phyloP scores from a whole-genome alignment of 2,797 vertebrate species.

The Artibeus jamaicensis region DNA sequence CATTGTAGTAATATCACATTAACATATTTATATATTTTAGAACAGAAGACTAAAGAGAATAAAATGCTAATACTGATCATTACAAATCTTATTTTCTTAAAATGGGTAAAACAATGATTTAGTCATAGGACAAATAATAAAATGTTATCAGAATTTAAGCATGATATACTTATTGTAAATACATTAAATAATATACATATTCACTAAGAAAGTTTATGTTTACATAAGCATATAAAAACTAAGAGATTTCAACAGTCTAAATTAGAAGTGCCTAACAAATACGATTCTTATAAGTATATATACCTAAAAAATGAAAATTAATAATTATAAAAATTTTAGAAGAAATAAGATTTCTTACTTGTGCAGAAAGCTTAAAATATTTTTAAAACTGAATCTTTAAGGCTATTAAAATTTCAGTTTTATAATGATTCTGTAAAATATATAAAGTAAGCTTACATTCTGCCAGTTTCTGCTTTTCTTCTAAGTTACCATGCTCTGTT shows the following conservation, averaged over 20 bases:
- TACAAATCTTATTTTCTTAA: constrained; percentile 57
- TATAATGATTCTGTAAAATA: constrained; percentile 48
- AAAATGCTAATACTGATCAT: constrained; percentile 26
- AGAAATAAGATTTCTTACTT: constrained; percentile 21
- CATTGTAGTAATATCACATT: neutral
- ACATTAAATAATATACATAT: constrained; percentile 45
- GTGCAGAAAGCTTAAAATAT: constrained; percentile 53
- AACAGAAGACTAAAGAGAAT: constrained; percentile 18
- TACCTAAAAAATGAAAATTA: constrained; percentile 22
- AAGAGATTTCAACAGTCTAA: constrained; percentile 22
- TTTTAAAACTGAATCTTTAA: constrained; percentile 50
- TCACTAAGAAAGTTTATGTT: constrained; percentile 30
- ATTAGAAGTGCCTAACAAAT: constrained; percentile 39
- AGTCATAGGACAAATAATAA: constrained; percentile 31
- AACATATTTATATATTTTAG: neutral
- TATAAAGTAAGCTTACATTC: constrained; percentile 87
- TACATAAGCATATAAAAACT: constrained; percentile 16
- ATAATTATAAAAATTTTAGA: constrained; percentile 31
- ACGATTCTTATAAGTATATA: constrained; percentile 26
- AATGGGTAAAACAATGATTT: constrained; percentile 34
- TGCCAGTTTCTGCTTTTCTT: constrained; percentile 89
- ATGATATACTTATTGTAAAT: constrained; percentile 35
- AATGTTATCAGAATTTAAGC: constrained; percentile 40
- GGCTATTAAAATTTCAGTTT: constrained; percentile 7
- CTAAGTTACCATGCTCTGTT: constrained; percentile 87